These are phyloP conservation scores for Zygogramma bicolorata DNA, from an alignment of 2,888 invertebrate genomes.

Conservation along the genomic window DNA sequence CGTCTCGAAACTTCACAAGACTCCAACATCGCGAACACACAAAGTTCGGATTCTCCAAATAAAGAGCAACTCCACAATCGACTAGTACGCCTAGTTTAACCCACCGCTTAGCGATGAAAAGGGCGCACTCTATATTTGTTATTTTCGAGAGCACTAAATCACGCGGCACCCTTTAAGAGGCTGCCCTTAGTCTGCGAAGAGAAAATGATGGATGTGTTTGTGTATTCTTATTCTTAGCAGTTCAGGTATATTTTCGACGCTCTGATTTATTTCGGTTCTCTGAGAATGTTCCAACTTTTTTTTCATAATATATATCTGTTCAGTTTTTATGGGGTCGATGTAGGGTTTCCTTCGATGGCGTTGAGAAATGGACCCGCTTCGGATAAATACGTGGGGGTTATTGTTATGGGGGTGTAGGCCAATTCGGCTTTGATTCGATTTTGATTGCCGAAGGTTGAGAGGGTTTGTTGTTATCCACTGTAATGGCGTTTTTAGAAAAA, in stretches of 20 bases:
- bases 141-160: constrained; percentile 35
- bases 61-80: constrained; percentile 33
- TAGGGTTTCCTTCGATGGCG: constrained; percentile 33
- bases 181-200: constrained; percentile 54
- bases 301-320: constrained; percentile 31
- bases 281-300: constrained; percentile 53
- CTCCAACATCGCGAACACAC: constrained; percentile 25
- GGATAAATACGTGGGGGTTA: background rate
- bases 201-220: constrained; percentile 58
- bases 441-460: no score
- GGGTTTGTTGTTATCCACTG: no score
- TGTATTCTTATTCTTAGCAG: constrained; percentile 56
- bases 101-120: constrained; percentile 21
- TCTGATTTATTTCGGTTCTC: constrained; percentile 54
- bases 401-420: no score
- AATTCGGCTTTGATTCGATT: no score
- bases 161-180: constrained; percentile 48
- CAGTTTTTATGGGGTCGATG: constrained; percentile 43
- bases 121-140: constrained; percentile 34
- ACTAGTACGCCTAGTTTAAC: constrained; percentile 34
- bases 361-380: constrained; percentile 25
- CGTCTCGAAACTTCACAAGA: constrained; percentile 33
- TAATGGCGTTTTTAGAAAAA: no score
- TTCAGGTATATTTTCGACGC: constrained; percentile 54
- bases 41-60: constrained; percentile 22